phyloP scores from a whole-genome alignment of 2,113 vertebrate species.

The Bos taurus region DNA sequence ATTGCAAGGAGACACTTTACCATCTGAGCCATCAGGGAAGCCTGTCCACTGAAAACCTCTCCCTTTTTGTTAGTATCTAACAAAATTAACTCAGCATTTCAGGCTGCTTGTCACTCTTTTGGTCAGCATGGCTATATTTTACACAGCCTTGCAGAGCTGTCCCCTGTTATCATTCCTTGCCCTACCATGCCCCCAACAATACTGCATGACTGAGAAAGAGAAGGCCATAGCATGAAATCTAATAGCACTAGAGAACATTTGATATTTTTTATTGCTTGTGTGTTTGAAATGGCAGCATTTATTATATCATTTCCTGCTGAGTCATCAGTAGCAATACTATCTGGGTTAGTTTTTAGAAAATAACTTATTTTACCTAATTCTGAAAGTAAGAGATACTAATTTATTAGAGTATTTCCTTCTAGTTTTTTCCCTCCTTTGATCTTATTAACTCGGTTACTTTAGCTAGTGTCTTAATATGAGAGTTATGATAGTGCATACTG shows the following conservation, averaged over 20 bases:
- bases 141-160: background rate
- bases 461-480: background rate
- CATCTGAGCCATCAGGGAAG: background rate
- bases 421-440: background rate
- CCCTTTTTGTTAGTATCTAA: background rate
- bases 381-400: background rate
- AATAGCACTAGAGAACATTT: background rate
- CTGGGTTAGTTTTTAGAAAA: slow-evolving; percentile 19
- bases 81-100: background rate
- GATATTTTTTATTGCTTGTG: background rate
- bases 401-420: background rate
- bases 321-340: background rate
- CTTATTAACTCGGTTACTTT: background rate
- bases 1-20: background rate
- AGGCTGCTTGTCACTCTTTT: background rate
- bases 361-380: background rate
- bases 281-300: slow-evolving; percentile 1
- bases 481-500: background rate
- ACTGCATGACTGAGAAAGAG: slow-evolving; percentile 9
- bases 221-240: background rate
- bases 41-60: background rate
- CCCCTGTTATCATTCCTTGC: background rate
- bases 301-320: slow-evolving; percentile 12
- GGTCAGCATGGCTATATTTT: background rate
- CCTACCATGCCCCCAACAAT: background rate